phyloP scores from a whole-genome alignment of 2,888 invertebrate species.

The Anarsia innoxiella region DNA sequence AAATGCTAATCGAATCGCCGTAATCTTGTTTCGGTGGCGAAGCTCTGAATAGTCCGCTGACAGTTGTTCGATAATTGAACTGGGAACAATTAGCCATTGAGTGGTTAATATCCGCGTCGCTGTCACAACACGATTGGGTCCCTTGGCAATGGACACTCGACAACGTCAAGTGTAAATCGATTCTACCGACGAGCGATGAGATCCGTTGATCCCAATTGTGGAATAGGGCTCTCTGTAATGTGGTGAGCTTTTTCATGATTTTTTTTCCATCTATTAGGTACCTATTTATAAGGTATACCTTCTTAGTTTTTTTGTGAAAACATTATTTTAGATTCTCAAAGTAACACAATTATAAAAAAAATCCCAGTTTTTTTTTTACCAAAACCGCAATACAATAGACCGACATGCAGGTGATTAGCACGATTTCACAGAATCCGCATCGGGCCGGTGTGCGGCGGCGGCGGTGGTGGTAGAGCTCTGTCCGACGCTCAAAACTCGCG shows the following conservation, averaged over 20 bases:
- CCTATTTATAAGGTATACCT: too few relatives aligned
- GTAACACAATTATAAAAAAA: too few relatives aligned
- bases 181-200: constrained; percentile 27
- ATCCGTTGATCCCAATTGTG: constrained; percentile 10
- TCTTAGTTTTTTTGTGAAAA: too few relatives aligned
- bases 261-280: too few relatives aligned
- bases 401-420: too few relatives aligned
- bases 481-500: too few relatives aligned
- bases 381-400: too few relatives aligned
- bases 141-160: constrained; percentile 49
- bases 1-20: constrained; percentile 19
- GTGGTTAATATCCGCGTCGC: constrained; percentile 66
- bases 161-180: constrained; percentile 58
- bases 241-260: constrained; percentile 10
- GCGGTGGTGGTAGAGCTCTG: too few relatives aligned
- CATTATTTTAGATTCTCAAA: too few relatives aligned
- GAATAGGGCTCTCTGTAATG: background rate
- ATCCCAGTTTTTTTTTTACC: too few relatives aligned
- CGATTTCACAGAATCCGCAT: too few relatives aligned
- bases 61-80: constrained; percentile 71
- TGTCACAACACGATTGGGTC: constrained; percentile 57
- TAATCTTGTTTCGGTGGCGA: constrained; percentile 42
- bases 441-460: too few relatives aligned
- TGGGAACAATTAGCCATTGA: constrained; percentile 69
- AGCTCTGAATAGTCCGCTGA: constrained; percentile 44